A percentile compares a stretch with the other conserved stretches of the same genome.
phyloP scores from a whole-genome alignment of 2,797 vertebrate genomes.

The Hippoglossus hippoglossus region DNA sequence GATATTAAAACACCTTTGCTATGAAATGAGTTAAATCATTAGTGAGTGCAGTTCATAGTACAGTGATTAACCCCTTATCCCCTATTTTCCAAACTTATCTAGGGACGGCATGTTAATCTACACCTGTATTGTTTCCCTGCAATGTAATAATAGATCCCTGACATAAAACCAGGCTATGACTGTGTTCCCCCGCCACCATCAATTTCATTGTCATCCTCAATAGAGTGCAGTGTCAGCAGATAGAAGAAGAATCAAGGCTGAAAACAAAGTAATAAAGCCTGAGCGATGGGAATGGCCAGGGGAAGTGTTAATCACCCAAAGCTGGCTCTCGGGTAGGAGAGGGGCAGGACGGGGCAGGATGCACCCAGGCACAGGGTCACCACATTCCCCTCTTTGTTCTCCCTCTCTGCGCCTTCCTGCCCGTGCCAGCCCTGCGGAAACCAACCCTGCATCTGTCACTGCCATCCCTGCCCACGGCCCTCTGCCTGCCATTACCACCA shows the following conservation, averaged over 20 bases:
- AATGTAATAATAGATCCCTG: conserved; percentile 3
- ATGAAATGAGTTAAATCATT: background rate
- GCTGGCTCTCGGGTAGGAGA: conserved; percentile 48
- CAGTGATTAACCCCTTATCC: background rate
- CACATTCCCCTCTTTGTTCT: conserved; percentile 81
- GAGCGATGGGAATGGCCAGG: conserved; percentile 70
- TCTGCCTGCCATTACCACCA: conserved; percentile 32
- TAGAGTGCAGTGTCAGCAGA: conserved; percentile 79
- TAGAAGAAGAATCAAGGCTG: conserved; percentile 63
- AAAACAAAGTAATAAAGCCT: conserved; percentile 85
- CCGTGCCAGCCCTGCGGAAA: conserved; percentile 82
- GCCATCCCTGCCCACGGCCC: conserved; percentile 53
- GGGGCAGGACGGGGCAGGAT: conserved; percentile 80
- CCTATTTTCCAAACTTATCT: background rate
- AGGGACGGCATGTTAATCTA: background rate
- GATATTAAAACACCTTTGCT: background rate
- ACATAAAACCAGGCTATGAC: conserved; percentile 21
- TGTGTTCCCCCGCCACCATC: conserved; percentile 13
- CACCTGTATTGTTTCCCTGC: background rate
- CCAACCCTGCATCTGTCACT: conserved; percentile 75
- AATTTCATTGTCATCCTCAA: conserved; percentile 50
- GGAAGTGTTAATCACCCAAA: conserved; percentile 82
- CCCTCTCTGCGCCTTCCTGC: conserved; percentile 78
- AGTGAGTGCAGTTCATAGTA: background rate
- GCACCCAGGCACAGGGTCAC: conserved; percentile 78